Evolutionary conservation across 2,797 vertebrate species (phyloP).

Genomic region (Falco rusticolus): DNA sequence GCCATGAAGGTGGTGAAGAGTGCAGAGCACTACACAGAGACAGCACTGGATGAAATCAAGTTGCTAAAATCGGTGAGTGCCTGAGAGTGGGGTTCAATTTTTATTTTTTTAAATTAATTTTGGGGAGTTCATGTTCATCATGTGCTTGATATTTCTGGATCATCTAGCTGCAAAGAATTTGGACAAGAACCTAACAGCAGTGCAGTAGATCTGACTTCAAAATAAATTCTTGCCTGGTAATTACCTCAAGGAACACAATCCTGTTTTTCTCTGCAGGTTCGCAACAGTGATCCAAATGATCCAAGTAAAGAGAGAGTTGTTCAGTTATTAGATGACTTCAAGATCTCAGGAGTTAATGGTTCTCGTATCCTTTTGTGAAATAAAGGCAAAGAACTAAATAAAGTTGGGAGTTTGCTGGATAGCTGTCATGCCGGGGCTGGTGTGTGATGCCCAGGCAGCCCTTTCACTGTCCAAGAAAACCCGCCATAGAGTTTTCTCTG

Average conservation of each 20-base stretch:
- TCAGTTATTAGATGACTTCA: slow-evolving; percentile 96
- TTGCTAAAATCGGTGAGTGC: slow-evolving; percentile 91
- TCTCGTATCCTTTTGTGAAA: slow-evolving; percentile 89
- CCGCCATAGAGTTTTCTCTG: neutral
- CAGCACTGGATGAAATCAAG: slow-evolving; percentile 96
- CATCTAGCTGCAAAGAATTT: neutral
- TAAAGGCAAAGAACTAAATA: neutral
- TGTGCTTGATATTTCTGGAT: neutral
- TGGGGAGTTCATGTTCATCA: neutral
- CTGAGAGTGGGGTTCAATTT: neutral
- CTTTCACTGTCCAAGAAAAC: neutral
- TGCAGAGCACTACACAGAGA: slow-evolving; percentile 98
- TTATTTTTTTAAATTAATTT: neutral
- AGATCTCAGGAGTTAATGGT: slow-evolving; percentile 95
- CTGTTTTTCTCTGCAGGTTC: slow-evolving; percentile 81
- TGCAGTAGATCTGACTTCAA: neutral
- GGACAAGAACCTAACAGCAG: neutral
- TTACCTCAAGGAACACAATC: neutral
- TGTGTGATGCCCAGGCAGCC: neutral
- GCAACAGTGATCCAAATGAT: slow-evolving; percentile 90
- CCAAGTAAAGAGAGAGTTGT: slow-evolving; percentile 93
- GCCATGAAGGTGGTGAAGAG: slow-evolving; percentile 99
- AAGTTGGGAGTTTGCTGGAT: neutral
- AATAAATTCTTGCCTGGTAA: neutral
- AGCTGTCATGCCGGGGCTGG: neutral